Percentiles rank a stretch among this genome's conserved stretches.
Evolutionary conservation across 1,140 invertebrate genomes (phyloP).

Genomic region (Dinothrombium tinctorium): DNA sequence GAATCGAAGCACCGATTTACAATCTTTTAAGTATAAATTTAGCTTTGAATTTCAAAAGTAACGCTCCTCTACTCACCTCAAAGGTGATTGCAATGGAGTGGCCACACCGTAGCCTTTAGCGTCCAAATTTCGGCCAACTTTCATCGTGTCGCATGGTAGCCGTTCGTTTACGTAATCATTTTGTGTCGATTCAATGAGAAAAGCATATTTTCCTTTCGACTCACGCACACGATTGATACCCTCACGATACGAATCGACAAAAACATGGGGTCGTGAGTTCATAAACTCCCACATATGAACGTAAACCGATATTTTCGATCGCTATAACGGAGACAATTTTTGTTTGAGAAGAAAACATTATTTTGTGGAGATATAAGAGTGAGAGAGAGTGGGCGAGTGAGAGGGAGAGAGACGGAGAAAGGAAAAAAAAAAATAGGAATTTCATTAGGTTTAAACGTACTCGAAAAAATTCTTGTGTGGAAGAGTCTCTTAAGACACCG

Average conservation of each 20-base stretch:
- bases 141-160: constrained; percentile 33
- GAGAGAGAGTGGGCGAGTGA: no score
- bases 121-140: constrained; percentile 26
- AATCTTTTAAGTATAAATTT: no score
- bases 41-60: no score
- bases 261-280: constrained; percentile 26
- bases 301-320: constrained; percentile 67
- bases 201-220: constrained; percentile 31
- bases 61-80: constrained; percentile 14
- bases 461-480: constrained; percentile 78
- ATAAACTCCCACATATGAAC: constrained; percentile 90
- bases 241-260: constrained; percentile 21
- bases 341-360: no score
- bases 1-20: no score
- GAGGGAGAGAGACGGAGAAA: not conserved
- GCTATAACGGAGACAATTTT: no score
- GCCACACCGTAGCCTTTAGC: constrained; percentile 27
- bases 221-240: constrained; percentile 22
- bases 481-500: constrained; percentile 34
- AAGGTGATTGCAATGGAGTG: constrained; percentile 21
- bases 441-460: constrained; percentile 31
- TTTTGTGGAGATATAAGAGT: no score
- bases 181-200: constrained; percentile 28
- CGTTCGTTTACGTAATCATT: constrained; percentile 25
- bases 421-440: not conserved